These are phyloP conservation scores for Salpingus planirostris DNA, from an alignment of 2,888 invertebrate genomes.

Conservation along the genomic window DNA sequence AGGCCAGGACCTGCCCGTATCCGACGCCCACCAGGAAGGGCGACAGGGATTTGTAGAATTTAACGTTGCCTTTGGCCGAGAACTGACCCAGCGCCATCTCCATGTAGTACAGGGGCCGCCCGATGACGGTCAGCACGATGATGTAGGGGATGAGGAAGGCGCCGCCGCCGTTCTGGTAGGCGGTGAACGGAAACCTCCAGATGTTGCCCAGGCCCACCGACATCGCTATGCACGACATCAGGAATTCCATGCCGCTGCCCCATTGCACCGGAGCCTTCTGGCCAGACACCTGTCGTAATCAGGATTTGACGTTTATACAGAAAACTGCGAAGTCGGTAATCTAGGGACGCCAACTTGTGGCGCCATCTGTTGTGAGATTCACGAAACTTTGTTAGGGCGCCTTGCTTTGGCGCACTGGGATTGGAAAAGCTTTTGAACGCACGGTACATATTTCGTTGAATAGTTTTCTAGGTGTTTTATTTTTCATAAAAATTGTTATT, in stretches of 20 bases:
- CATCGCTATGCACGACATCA: constrained; percentile 57
- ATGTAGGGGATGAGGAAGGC: constrained; percentile 61
- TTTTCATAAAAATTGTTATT: too few relatives aligned
- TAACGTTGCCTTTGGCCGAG: constrained; percentile 67
- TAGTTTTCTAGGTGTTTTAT: too few relatives aligned
- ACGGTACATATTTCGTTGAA: too few relatives aligned
- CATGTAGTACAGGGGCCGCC: constrained; percentile 75
- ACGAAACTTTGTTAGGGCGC: too few relatives aligned
- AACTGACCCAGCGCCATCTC: constrained; percentile 81
- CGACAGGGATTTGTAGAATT: constrained; percentile 54
- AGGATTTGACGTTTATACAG: too few relatives aligned
- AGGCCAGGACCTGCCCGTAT: constrained; percentile 51
- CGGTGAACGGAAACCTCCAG: constrained; percentile 61
- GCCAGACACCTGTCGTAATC: too few relatives aligned
- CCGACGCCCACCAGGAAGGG: constrained; percentile 68
- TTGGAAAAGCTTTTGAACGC: too few relatives aligned
- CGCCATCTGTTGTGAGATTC: too few relatives aligned
- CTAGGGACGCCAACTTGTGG: too few relatives aligned
- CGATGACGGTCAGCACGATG: constrained; percentile 54
- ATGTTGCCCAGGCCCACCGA: constrained; percentile 61
- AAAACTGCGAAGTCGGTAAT: too few relatives aligned
- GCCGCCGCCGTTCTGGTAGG: constrained; percentile 59
- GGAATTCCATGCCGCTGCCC: constrained; percentile 54
- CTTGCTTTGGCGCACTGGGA: too few relatives aligned
- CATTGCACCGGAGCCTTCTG: too few relatives aligned